A percentile compares a stretch with the other conserved stretches of the same genome.
These are phyloP conservation scores for Pelodiscus sinensis DNA, from an alignment of 2,113 vertebrate genomes.

Conservation along the genomic window DNA sequence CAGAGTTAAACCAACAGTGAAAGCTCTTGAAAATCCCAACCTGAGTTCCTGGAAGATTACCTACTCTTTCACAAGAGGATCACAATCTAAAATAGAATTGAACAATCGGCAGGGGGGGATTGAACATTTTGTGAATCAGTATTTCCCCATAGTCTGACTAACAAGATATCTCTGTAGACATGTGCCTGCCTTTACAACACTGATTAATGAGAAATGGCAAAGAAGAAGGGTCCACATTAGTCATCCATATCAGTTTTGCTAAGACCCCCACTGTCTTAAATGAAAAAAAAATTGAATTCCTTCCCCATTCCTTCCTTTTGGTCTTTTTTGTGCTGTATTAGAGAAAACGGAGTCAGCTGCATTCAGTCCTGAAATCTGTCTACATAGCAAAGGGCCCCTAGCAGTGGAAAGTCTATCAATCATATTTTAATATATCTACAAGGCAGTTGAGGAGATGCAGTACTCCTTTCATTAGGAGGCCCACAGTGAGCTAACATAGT, in stretches of 20 bases:
- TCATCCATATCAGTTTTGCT: neutral
- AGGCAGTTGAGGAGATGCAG: neutral
- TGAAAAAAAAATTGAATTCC: neutral
- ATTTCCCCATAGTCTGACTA: neutral
- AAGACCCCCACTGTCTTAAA: neutral
- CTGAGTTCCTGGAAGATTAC: neutral
- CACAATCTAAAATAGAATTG: neutral
- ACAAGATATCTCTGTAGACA: neutral
- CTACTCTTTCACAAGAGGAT: neutral
- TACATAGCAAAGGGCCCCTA: neutral
- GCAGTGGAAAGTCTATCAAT: neutral
- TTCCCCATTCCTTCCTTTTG: fast-evolving
- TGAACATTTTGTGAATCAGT: neutral
- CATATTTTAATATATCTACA: neutral
- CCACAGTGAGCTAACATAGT: neutral
- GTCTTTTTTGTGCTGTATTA: neutral
- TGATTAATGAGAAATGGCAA: neutral
- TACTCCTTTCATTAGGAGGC: neutral
- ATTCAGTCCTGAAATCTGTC: neutral
- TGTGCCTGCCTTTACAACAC: neutral
- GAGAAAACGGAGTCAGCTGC: neutral
- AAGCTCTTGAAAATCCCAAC: neutral
- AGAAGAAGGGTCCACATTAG: neutral
- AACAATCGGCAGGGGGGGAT: neutral
- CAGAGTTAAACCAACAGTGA: slow-evolving; percentile 8